These are phyloP conservation scores for Pelagia noctiluca DNA, from an alignment of 30 jellyfish, hydroid and myxozoan genomes.

Conservation along the genomic window DNA sequence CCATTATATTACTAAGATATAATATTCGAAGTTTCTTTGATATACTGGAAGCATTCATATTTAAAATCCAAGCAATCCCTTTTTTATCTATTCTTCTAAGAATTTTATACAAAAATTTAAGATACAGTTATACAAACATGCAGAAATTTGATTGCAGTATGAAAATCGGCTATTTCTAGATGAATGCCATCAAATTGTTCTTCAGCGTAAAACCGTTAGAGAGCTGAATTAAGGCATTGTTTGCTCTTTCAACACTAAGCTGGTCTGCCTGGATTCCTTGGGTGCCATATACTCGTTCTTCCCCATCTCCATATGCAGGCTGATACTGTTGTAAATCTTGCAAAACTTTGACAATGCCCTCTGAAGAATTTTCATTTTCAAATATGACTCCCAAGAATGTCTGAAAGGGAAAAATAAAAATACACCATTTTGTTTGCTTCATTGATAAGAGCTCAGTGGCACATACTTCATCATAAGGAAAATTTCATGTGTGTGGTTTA, in stretches of 20 bases:
- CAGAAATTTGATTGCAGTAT: constrained; percentile 45
- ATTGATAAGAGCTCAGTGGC: too few species aligned
- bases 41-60: too few species aligned
- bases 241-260: constrained; percentile 47
- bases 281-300: constrained; percentile 25
- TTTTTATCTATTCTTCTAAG: neutral
- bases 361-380: constrained; percentile 48
- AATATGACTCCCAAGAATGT: constrained; percentile 37
- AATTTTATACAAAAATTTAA: too few species aligned
- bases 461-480: too few species aligned
- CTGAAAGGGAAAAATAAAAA: constrained; percentile 7
- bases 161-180: too few species aligned
- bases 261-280: constrained; percentile 55
- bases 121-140: too few species aligned
- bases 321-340: constrained; percentile 61
- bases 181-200: constrained; percentile 52
- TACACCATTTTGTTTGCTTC: too few species aligned
- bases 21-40: neutral
- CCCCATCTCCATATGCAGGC: constrained; percentile 47
- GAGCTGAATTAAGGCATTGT: constrained; percentile 29
- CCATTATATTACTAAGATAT: neutral
- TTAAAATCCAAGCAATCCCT: too few species aligned
- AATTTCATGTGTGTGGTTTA: too few species aligned
- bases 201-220: constrained; percentile 43
- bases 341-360: constrained; percentile 48